Base-by-base conservation (phyloP, 2,113 vertebrate genomes). In the Acanthisitta chloris region DNA sequence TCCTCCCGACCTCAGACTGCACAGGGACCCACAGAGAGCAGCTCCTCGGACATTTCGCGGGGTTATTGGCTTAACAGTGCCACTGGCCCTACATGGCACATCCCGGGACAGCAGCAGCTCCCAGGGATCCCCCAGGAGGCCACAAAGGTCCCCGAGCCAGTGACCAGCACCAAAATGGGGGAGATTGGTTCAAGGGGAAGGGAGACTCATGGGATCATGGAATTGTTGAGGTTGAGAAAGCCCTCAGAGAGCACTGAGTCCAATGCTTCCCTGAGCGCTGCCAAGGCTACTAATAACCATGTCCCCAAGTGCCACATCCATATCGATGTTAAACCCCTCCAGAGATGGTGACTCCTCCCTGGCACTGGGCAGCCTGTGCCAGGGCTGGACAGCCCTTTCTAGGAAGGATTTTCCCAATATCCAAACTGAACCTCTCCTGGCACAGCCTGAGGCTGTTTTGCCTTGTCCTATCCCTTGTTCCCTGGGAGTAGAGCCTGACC, bases 1-100 rank as follows among this genome's bases (percentile, higher is more conserved):
- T 3, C 52, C 54, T 17, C 23, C 8, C 9, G 2, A 23, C 13
- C 11, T 14, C 23, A 25, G 19, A 10, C 1, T 34, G 2, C 1
- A 5, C 12, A 4, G 14, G 65, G 29, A 20, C 12, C 38, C 6
- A 6, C 6, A n/a, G 4, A 59, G 21, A 51, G 26, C 14, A 4
- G 17, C 14, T 52, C 12, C 15, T 2, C 10, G 19, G 25, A 15
- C 5, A 2, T 45, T 33, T 10, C 13, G 26, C 6, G 5, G 6
- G 8, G 52, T 33, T 38, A 31, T 36, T 21, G 2, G 10, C 21
- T 26, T 26, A 7, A 21, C 31, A 72, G 14, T n/a, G n/a, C n/a
- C n/a, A n/a, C n/a, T n/a, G n/a, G n/a, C n/a, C n/a, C n/a, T n/a
- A n/a, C n/a, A n/a, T n/a, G n/a, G n/a, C n/a, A n/a, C n/a, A n/a